Base-by-base conservation (phyloP, 1,140 invertebrate species). In the Drosophila truncata region DNA sequence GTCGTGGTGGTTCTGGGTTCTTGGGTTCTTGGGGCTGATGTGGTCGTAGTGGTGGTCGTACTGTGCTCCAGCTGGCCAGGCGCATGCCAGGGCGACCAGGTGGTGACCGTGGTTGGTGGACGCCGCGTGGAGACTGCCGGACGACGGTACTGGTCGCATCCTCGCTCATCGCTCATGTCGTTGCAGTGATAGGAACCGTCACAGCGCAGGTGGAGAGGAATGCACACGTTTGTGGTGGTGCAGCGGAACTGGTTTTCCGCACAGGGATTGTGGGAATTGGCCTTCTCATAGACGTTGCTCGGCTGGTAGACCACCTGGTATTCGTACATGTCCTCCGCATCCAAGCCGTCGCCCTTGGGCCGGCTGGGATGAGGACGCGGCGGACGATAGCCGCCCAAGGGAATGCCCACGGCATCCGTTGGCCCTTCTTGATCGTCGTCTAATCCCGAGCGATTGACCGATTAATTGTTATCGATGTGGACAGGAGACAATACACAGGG, bases 171-270 rank as follows among this genome's bases (percentile, higher is more conserved):
- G 70, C 96, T 95, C 88, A 94, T 94, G 92, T 96, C 96, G 35
- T 95, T 93, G 93, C 96, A 97, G 82, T 97, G 95, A 90, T 94
- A 93, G 81, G 95, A 94, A 71, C 95, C 95, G 91, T 98, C 96
- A 94, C 97, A 98, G 50, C 94, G 93, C 90, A 95, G 95, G 5
- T 94, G 93, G 42, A 94, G 91, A 29, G 94, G 94, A 75, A 97
- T 95, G 93, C 97, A 98, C 80, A 94, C 94, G 71, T 95, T 95
- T 3, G 66, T 41, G 46, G 61, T 76, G 27, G 76, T 93, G 91
- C 78, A 93, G 69, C 88, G 93, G 93, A 93, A 94, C 80, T 92
- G 93, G 92, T 82, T 93, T 33, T 75, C 79, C 20, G 60, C 18
- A 23, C 91, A 92, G 1, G 83, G 71, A 62, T 91, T 82, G 8